Conservation (phyloP, 2,888 invertebrate genomes). For the Arrhopalites spinosus region DNA sequence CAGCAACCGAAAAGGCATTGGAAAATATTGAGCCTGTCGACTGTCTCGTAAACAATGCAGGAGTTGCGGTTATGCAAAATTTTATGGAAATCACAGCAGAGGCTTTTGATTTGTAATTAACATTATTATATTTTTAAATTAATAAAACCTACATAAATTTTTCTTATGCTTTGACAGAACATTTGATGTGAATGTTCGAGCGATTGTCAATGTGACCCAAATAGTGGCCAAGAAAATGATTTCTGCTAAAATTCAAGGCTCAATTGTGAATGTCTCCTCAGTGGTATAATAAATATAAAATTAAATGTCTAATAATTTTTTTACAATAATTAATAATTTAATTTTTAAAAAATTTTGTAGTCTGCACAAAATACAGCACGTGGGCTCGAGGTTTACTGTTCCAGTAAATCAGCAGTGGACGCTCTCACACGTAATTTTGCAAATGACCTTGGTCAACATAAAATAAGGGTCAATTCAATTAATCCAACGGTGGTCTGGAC, state of each 20-base stretch:
- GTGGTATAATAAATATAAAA: too few species aligned
- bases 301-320: too few species aligned
- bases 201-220: conserved; percentile 62
- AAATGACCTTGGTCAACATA: conserved; percentile 62
- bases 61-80: conserved; percentile 57
- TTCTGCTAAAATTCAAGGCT: conserved; percentile 59
- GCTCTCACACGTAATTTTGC: conserved; percentile 63
- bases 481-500: conserved; percentile 65
- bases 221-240: conserved; percentile 61
- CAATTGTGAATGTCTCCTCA: conserved; percentile 64
- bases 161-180: conserved; percentile 56
- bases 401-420: conserved; percentile 63
- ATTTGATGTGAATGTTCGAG: conserved; percentile 61
- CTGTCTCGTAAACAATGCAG: conserved; percentile 64
- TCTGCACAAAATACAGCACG: neutral
- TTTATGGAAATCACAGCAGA: conserved; percentile 60
- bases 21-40: conserved; percentile 55
- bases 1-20: conserved; percentile 58
- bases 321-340: too few species aligned
- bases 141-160: neutral
- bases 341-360: too few species aligned
- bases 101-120: conserved; percentile 60
- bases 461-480: conserved; percentile 64
- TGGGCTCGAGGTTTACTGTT: conserved; percentile 11
- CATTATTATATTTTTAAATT: neutral